A percentile compares a stretch with the other conserved stretches of the same genome.
Conservation (phyloP, 2,797 vertebrate genomes). For the Poeciliopsis turneri region DNA sequence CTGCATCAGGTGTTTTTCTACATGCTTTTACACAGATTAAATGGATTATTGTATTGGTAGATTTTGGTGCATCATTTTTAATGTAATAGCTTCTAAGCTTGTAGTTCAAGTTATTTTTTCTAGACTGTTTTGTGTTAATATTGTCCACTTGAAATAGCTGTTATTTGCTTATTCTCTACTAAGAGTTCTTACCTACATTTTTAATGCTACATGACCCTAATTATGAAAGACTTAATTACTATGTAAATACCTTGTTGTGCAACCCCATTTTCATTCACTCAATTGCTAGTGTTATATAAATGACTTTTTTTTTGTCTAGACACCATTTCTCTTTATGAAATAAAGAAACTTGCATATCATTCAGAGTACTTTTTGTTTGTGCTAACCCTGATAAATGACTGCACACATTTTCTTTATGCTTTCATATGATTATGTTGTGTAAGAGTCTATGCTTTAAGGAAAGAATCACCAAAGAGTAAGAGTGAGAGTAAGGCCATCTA, state of each 20-base stretch:
- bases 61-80: constrained; percentile 98
- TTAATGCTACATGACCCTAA: constrained; percentile 94
- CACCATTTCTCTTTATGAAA: constrained; percentile 99
- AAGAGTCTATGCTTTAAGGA: not conserved
- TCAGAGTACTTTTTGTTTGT: constrained; percentile 7
- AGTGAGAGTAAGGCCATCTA: not conserved
- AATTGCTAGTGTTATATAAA: constrained; percentile 98
- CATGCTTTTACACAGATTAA: constrained; percentile 99
- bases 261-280: constrained; percentile 93
- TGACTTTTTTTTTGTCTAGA: constrained; percentile 98
- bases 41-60: constrained; percentile 98
- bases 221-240: constrained; percentile 93
- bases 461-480: too few species aligned
- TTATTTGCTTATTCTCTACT: constrained; percentile 98
- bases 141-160: constrained; percentile 97
- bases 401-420: not conserved
- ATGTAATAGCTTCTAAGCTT: constrained; percentile 97
- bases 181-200: constrained; percentile 95
- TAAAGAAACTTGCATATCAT: constrained; percentile 97
- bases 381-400: not conserved
- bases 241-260: constrained; percentile 99
- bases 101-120: constrained; percentile 86
- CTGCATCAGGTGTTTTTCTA: constrained; percentile 99
- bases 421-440: not conserved
- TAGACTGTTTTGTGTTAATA: constrained; percentile 99